These are phyloP conservation scores for Nomada fabriciana DNA, from an alignment of 2,888 invertebrate genomes.

Conservation along the genomic window DNA sequence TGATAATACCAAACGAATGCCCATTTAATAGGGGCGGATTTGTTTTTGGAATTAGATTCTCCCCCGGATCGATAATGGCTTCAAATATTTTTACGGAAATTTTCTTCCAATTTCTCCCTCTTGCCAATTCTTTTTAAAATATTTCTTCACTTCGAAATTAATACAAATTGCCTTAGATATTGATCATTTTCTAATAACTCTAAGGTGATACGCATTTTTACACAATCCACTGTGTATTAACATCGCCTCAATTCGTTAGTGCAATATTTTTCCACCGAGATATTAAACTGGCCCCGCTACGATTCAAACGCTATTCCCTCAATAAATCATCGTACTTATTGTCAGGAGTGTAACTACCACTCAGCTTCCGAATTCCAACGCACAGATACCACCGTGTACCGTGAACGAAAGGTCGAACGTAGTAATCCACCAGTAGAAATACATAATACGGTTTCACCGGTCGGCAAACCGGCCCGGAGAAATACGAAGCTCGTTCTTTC, in stretches of 20 bases:
- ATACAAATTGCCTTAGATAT: not conserved
- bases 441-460: slow-evolving; percentile 26
- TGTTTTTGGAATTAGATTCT: not conserved
- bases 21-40: not conserved
- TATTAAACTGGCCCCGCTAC: no score
- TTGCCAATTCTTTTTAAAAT: no score
- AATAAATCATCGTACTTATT: no score
- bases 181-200: not conserved
- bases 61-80: not conserved
- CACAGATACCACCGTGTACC: not conserved
- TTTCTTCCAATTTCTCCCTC: no score
- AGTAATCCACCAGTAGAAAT: slow-evolving; percentile 22
- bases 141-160: not conserved
- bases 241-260: no score
- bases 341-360: no score
- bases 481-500: slow-evolving; percentile 52
- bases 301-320: no score
- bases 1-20: not conserved
- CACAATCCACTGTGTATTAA: no score
- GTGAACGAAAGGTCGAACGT: not conserved
- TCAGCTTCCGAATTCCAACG: no score
- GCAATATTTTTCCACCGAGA: no score
- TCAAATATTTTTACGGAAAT: slow-evolving; percentile 1
- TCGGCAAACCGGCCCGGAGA: slow-evolving; percentile 38
- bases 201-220: no score